Percentiles rank a stretch among this genome's conserved stretches.
phyloP scores from a whole-genome alignment of 2,797 vertebrate genomes.

The Hyperoplus lanceolatus region DNA sequence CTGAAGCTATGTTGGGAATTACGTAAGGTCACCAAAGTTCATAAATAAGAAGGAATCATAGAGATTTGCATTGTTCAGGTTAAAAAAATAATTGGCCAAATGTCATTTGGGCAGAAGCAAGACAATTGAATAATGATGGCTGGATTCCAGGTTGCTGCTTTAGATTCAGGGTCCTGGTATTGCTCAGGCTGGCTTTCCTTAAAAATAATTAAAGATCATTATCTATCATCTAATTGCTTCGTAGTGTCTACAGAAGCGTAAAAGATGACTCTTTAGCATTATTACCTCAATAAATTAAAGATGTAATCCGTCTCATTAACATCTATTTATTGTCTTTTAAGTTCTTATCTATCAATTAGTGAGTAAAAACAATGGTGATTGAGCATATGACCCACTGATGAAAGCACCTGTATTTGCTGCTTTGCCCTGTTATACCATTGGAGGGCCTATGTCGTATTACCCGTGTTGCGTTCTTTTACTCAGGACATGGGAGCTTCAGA shows the following conservation, averaged over 20 bases:
- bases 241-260: background rate
- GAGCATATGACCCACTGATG: too few species aligned
- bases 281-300: background rate
- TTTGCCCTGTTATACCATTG: too few species aligned
- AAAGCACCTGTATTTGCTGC: too few species aligned
- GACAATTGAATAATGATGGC: background rate
- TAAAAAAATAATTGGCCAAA: background rate
- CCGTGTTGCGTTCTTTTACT: too few species aligned
- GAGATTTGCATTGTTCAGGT: background rate
- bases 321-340: too few species aligned
- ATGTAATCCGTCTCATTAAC: too few species aligned
- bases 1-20: background rate
- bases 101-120: background rate
- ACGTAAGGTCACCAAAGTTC: background rate
- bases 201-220: background rate
- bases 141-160: background rate
- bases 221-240: background rate
- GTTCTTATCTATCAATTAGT: too few species aligned
- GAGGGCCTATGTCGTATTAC: too few species aligned
- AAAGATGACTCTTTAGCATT: background rate
- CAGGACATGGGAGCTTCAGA: too few species aligned
- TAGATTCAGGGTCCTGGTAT: too few species aligned
- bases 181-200: background rate
- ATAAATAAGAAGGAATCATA: background rate
- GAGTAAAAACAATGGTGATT: too few species aligned